These are phyloP conservation scores for Petroica traversi DNA, from an alignment of 2,113 vertebrate species.

Conservation along the genomic window DNA sequence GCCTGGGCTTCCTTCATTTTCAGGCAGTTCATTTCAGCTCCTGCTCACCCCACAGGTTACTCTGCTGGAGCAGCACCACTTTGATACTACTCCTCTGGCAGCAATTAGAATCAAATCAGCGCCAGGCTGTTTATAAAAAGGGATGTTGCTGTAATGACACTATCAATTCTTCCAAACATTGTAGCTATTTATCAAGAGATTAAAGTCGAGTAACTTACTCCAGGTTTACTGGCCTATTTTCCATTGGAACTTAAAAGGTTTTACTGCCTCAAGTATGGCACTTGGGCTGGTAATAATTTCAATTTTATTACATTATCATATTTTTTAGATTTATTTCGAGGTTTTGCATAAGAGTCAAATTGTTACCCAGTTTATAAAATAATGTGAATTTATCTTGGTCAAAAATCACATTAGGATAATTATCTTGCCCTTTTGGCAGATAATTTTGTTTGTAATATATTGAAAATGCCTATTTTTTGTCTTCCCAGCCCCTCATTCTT, in stretches of 20 bases:
- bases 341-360: constrained; percentile 72
- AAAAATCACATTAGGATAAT: constrained; percentile 72
- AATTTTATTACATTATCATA: constrained; percentile 73
- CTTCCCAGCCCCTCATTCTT: constrained; percentile 28
- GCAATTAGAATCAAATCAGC: constrained; percentile 63
- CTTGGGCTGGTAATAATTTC: constrained; percentile 63
- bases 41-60: not conserved
- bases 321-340: constrained; percentile 72
- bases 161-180: constrained; percentile 65
- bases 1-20: not conserved
- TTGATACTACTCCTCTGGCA: constrained; percentile 49
- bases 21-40: not conserved
- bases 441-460: constrained; percentile 66
- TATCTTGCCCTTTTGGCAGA: constrained; percentile 69
- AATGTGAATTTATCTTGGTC: constrained; percentile 68
- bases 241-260: constrained; percentile 61
- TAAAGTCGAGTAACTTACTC: constrained; percentile 67
- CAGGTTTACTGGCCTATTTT: constrained; percentile 68
- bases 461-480: constrained; percentile 61
- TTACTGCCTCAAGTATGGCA: constrained; percentile 64
- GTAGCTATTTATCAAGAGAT: constrained; percentile 68
- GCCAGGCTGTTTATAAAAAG: constrained; percentile 62
- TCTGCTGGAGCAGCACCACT: not conserved
- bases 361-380: constrained; percentile 61
- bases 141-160: constrained; percentile 58